Conservation (phyloP, 1,140 invertebrate species). For the Vanessa atalanta region DNA sequence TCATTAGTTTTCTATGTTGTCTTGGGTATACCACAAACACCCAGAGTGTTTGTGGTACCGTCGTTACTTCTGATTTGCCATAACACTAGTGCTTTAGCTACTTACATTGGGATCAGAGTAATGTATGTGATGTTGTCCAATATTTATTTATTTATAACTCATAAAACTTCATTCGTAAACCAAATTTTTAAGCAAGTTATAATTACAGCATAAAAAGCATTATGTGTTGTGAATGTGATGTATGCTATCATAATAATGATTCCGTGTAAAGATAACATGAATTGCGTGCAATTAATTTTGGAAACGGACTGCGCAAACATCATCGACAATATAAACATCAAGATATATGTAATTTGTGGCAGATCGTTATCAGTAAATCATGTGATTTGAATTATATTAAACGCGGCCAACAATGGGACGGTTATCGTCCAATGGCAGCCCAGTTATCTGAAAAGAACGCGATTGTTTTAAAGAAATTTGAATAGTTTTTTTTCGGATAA, state of each 20-base stretch:
- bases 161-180: no score
- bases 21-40: no score
- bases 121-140: no score
- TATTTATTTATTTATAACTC: no score
- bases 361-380: slow-evolving; percentile 1
- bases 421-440: slow-evolving; percentile 1
- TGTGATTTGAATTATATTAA: slow-evolving; percentile 3
- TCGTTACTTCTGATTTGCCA: no score
- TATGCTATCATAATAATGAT: neutral
- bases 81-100: no score
- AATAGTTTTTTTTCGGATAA: neutral
- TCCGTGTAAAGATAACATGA: neutral
- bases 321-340: neutral
- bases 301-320: neutral
- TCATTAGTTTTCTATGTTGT: no score
- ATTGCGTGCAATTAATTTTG: neutral
- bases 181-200: no score
- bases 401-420: neutral
- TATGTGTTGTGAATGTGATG: neutral
- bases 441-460: neutral
- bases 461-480: neutral
- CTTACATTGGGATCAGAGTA: no score
- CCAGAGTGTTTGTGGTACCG: no score
- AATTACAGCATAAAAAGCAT: no score
- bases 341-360: neutral